Conservation (phyloP, 2,797 vertebrate genomes). For the Hippoglossus hippoglossus region DNA sequence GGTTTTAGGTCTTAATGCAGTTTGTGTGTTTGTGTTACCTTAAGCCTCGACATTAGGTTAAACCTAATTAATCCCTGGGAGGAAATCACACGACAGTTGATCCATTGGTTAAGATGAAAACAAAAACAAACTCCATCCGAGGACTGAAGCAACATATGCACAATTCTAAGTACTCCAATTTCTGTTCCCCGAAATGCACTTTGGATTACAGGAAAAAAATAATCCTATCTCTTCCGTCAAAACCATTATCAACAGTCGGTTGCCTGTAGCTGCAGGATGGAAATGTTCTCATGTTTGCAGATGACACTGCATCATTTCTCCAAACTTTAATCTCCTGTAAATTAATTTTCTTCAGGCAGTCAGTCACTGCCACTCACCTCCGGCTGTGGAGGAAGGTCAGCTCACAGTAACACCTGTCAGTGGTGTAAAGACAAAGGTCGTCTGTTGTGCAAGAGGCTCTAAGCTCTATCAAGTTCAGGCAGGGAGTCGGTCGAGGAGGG, state of each 20-base stretch:
- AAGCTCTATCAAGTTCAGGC: conserved; percentile 45
- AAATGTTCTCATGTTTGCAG: background rate
- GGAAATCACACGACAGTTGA: background rate
- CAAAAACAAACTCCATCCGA: background rate
- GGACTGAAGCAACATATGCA: background rate
- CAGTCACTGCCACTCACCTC: background rate
- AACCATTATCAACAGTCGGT: background rate
- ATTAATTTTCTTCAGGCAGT: background rate
- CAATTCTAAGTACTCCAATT: background rate
- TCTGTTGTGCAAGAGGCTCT: conserved; percentile 40
- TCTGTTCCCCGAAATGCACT: background rate
- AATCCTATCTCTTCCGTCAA: background rate
- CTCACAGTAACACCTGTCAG: too few relatives aligned
- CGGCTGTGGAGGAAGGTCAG: conserved; percentile 12
- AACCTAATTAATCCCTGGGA: background rate
- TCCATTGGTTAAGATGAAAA: background rate
- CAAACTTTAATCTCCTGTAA: background rate
- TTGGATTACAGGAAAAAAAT: background rate
- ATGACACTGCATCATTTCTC: background rate
- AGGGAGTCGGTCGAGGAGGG: conserved; percentile 1
- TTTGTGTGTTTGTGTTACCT: too few relatives aligned
- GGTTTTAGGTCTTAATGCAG: too few relatives aligned
- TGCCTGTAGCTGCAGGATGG: background rate
- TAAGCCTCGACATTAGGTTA: background rate
- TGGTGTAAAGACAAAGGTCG: background rate